These are phyloP conservation scores for Daboia siamensis DNA, from an alignment of 2,113 vertebrate species.

Conservation along the genomic window DNA sequence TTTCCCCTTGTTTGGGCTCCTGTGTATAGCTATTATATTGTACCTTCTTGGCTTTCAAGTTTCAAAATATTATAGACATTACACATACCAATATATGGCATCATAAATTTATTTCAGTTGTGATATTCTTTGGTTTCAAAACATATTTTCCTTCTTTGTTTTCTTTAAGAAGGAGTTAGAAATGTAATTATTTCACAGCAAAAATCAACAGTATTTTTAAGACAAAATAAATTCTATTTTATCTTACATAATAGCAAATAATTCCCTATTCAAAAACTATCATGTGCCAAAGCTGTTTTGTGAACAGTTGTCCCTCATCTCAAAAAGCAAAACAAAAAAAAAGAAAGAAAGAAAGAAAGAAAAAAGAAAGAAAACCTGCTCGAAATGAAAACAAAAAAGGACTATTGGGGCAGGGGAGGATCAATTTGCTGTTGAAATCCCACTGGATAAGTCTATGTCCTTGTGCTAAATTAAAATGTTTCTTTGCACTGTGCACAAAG, in stretches of 20 bases:
- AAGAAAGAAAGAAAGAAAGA: not conserved
- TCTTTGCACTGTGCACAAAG: not conserved
- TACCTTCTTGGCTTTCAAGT: conserved; percentile 6
- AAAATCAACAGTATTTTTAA: too few species aligned
- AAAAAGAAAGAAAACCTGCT: not conserved
- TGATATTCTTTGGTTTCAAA: not conserved
- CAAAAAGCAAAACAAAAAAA: not conserved
- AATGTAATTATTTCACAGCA: too few species aligned
- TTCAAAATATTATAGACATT: not conserved
- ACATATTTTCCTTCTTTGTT: too few species aligned
- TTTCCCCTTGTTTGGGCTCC: not conserved
- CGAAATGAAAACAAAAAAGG: not conserved
- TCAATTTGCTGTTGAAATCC: not conserved
- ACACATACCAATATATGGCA: conserved; percentile 11
- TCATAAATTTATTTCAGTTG: conserved; percentile 16
- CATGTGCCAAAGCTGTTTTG: too few species aligned
- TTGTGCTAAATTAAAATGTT: not conserved
- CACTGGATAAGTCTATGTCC: not conserved
- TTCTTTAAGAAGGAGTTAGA: too few species aligned
- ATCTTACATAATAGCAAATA: too few species aligned
- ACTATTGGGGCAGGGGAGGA: not conserved
- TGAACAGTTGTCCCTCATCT: too few species aligned
- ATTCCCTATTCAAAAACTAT: too few species aligned
- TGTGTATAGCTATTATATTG: not conserved
- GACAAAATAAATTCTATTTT: too few species aligned